Conservation (phyloP, 2,797 vertebrate species). For the Choloepus didactylus region DNA sequence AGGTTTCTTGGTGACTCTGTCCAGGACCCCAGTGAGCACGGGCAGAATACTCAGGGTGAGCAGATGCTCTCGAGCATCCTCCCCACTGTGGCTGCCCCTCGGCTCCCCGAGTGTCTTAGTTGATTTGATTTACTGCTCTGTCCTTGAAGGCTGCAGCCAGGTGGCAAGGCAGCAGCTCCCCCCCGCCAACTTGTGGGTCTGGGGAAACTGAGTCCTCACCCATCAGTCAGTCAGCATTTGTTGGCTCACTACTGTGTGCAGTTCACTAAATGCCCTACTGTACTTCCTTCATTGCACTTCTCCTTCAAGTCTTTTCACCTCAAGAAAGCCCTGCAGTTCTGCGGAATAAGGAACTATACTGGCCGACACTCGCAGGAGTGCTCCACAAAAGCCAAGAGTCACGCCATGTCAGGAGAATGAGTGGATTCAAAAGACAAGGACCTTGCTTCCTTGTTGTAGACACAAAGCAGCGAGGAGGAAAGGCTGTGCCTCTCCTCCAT, state of each 20-base stretch:
- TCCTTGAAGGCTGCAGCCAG: not conserved
- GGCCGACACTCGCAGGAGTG: not conserved
- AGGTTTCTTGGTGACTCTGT: not conserved
- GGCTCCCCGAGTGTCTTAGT: not conserved
- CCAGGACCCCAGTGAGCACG: slow-evolving; percentile 49
- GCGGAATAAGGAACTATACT: not conserved
- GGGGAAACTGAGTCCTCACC: not conserved
- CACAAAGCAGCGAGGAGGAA: fast-evolving
- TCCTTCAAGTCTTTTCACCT: not conserved
- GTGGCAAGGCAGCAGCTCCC: not conserved
- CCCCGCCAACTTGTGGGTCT: not conserved
- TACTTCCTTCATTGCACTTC: not conserved
- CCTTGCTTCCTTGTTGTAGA: not conserved
- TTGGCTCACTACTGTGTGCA: not conserved
- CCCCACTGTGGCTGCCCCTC: not conserved
- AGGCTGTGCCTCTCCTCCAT: not conserved
- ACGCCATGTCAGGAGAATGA: not conserved
- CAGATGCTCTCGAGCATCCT: not conserved
- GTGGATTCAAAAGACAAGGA: not conserved
- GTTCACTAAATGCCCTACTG: not conserved
- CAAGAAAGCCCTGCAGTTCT: not conserved
- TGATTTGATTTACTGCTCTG: not conserved
- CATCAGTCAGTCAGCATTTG: not conserved
- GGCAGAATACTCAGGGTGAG: slow-evolving; percentile 4
- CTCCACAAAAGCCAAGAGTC: not conserved